A percentile compares a stretch with the other conserved stretches of the same genome.
phyloP scores from a whole-genome alignment of 2,888 invertebrate species.

The Leucozona laternaria region DNA sequence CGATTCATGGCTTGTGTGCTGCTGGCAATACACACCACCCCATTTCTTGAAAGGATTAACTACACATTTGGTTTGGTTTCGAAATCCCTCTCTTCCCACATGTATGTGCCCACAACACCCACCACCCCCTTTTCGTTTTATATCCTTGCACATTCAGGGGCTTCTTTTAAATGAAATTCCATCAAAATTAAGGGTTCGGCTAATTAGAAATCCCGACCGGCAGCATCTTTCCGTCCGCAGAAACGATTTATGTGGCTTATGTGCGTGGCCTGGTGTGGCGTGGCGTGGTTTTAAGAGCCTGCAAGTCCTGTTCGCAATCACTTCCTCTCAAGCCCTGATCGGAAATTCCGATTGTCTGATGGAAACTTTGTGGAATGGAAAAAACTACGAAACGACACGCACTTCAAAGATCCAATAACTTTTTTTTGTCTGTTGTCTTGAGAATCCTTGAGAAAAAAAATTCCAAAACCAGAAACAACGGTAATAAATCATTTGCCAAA shows the following conservation, averaged over 20 bases:
- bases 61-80: constrained; percentile 42
- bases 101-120: neutral
- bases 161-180: constrained; percentile 66
- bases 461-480: constrained; percentile 38
- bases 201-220: constrained; percentile 70
- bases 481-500: constrained; percentile 65
- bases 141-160: constrained; percentile 14
- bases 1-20: constrained; percentile 57
- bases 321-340: constrained; percentile 60
- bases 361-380: neutral
- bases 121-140: neutral
- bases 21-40: constrained; percentile 40
- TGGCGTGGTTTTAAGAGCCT: constrained; percentile 43
- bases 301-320: constrained; percentile 19
- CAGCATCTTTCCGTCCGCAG: constrained; percentile 25
- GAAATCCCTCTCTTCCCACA: constrained; percentile 5
- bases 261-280: too few species aligned
- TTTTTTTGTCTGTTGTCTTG: neutral
- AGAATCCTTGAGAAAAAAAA: neutral
- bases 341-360: constrained; percentile 60
- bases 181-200: constrained; percentile 71
- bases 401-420: constrained; percentile 26
- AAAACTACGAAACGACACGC: constrained; percentile 37
- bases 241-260: constrained; percentile 46
- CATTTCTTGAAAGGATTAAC: constrained; percentile 66